Evolutionary conservation across 2,113 vertebrate genomes (phyloP), one percentile per base, ranked within the genome.

Genomic region (Phaethornis superciliosus): DNA sequence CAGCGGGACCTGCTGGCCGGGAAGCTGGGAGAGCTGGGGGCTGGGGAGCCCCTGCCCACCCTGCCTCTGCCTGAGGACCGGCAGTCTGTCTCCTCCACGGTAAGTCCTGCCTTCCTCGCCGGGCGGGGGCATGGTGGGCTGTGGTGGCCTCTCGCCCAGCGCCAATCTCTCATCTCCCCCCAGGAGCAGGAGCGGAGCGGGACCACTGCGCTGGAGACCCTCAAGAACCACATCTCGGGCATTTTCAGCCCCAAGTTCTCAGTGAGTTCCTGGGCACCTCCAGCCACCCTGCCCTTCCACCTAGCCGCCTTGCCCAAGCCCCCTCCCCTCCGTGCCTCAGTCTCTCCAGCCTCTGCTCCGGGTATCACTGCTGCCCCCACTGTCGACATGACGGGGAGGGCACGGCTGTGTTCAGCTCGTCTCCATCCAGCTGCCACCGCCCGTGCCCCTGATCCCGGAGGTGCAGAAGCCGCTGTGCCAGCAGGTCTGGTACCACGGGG

Each of bases 401-500:
- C 28, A 10, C 0, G 0, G 30, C 77, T 28, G 77, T 27, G 52
- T 72, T 95, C 56, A 91, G 27, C 12, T 35, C 2, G 0, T 58
- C 59, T 70, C 40, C 33, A 28, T 77, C 54, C 97, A 99, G 99
- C 97, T 98, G 59, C 98, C 97, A 3, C 98, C 98, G 0, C 97
- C 96, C 0, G 55, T 98, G 93, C 94, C 95, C 23, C 92, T 98
- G 1, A 89, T 98, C 35, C 98, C 98, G 0, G 98, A 98, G 20
- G 95, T 96, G n/a, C 98, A 99, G 96, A 99, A 98, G 93, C 99
- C 99, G 1, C 98, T 99, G 84, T 96, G 85, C 4, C 98, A 99
- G 97, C 99, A 99, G 97, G 96, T 88, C 94, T 99, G 99, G 99
- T 99, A 99, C 97, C 99, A 99, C 0, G 99, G 99, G 15, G 99